Evolutionary conservation across 92 coral and sea anemone species (phyloP).

Genomic region (Zoanthus gigantus): DNA sequence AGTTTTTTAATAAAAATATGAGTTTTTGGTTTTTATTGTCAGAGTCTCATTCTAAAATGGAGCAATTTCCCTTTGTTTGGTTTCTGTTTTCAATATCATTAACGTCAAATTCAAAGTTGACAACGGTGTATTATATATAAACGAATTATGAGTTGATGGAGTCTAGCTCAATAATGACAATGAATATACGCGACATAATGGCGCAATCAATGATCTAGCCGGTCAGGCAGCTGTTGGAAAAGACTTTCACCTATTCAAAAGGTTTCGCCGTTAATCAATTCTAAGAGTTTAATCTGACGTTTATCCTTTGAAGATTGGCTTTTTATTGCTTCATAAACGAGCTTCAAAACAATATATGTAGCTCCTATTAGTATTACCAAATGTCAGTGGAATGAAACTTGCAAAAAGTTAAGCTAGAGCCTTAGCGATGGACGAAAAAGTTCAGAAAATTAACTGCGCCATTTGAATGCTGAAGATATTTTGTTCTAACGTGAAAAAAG

Average conservation of each 20-base stretch:
- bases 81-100: neutral
- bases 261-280: neutral
- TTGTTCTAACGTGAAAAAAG: neutral
- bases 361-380: neutral
- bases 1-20: neutral
- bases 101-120: neutral
- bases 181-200: neutral
- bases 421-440: too few species aligned
- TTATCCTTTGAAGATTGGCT: neutral
- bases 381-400: neutral
- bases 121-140: neutral
- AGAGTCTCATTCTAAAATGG: neutral
- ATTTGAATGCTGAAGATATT: neutral
- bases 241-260: neutral
- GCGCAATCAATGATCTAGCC: neutral
- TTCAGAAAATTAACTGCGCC: neutral
- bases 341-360: neutral
- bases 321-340: neutral
- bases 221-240: neutral
- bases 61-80: neutral
- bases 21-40: neutral
- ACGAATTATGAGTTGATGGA: neutral
- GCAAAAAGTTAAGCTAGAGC: neutral
- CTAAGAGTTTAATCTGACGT: neutral
- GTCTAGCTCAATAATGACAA: neutral